Base-by-base conservation (phyloP, 2,888 invertebrate genomes). In the Pyrochroa serraticornis region DNA sequence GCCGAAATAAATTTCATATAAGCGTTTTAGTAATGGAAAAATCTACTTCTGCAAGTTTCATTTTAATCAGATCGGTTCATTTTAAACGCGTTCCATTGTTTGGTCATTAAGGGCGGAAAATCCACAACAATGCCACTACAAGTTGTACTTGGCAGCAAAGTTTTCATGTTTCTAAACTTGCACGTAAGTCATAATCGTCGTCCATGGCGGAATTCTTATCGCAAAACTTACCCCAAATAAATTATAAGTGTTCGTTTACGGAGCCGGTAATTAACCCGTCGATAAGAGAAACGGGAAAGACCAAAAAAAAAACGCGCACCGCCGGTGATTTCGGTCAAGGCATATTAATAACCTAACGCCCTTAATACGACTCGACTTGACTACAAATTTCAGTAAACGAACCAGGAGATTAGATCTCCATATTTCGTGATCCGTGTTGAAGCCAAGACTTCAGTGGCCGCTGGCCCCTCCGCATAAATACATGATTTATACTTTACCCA, bases 361-460 rank as follows among this genome's bases (percentile, higher is more conserved):
- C 58, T 53, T 58, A 60, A 65, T 65, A 51, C 59, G 47, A 63
- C 49, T 36, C 49, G 61, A 63, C 65, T 65, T 32, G 46, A 53
- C 53, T 62, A 63, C 69, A 65, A 69, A 71, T 67, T 67, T 66
- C 65, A 61, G 65, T 65, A 70, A 70, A 67, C 70, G 66, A 70
- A 69, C 30, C 31, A 46, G 7, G n/a, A 6, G 60, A 60, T 60
- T 51, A 36, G 9, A 60, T 60, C 60, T 32, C 34, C 9, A 58
- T 44, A 39, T 49, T 59, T 54, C 54, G 53, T 59, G 59, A 54
- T 50, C 46, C 60, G 42, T 59, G 58, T 49, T 46, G 46, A 46
- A 51, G 30, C 42, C 37, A 30, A 51, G 35, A 33, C 49, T 50
- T 36, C 31, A 45, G 22, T 45, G 34, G 46, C 38, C 42, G 34